These are phyloP conservation scores for Holothuria glaberrima DNA, from an alignment of 35 echinoderm and acorn worm species.

Conservation along the genomic window DNA sequence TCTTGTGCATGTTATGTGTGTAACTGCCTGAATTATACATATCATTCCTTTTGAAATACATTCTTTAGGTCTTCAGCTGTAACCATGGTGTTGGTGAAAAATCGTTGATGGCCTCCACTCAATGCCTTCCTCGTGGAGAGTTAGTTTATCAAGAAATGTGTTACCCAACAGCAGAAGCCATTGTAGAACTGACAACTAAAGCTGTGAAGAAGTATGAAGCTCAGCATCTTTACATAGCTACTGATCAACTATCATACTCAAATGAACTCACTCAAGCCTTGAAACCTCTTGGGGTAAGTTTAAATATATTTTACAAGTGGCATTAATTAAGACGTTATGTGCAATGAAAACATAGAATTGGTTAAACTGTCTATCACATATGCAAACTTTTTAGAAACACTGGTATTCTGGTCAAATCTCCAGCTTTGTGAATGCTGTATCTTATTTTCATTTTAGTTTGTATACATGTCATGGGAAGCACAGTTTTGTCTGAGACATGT, in stretches of 20 bases:
- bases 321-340: no score
- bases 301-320: background rate
- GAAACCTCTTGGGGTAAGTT: constrained; percentile 66
- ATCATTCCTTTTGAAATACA: background rate
- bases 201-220: constrained; percentile 68
- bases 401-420: no score
- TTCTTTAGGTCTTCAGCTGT: constrained; percentile 71
- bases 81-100: constrained; percentile 42
- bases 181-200: constrained; percentile 62
- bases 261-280: constrained; percentile 64
- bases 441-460: no score
- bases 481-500: no score
- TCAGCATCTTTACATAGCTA: constrained; percentile 95
- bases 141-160: constrained; percentile 71
- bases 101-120: constrained; percentile 86
- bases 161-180: constrained; percentile 53
- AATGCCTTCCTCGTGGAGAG: constrained; percentile 67
- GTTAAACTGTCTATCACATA: no score
- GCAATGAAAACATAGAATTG: background rate
- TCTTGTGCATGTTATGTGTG: no score
- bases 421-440: no score
- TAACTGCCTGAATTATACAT: background rate
- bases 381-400: no score
- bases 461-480: no score
- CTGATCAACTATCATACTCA: constrained; percentile 76